Evolutionary conservation across 2,113 vertebrate genomes (phyloP).

Genomic region (Mionectes macconnelli): DNA sequence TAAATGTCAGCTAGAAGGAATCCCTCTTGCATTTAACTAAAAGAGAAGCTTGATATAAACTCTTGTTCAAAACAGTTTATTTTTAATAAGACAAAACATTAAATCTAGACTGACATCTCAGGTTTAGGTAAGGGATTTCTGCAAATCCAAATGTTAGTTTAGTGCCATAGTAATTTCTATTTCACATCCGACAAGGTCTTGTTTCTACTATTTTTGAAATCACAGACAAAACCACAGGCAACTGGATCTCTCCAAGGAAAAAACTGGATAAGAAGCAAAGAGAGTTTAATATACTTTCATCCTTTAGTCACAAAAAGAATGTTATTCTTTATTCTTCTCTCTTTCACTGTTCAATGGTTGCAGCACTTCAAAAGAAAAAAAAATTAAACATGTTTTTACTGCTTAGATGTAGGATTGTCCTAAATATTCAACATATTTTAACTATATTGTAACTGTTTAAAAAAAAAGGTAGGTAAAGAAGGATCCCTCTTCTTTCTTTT

Average conservation of each 20-base stretch:
- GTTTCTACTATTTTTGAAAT: conserved; percentile 43
- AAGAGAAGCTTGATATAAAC: background rate
- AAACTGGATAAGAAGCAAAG: background rate
- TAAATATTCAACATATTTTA: background rate
- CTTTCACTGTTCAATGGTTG: background rate
- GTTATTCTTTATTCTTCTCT: background rate
- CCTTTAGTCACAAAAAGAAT: background rate
- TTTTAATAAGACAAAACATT: background rate
- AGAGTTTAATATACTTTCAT: conserved; percentile 6
- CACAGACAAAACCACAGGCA: conserved; percentile 47
- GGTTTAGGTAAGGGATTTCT: background rate
- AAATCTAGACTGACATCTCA: background rate
- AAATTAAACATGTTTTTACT: background rate
- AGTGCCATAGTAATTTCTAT: background rate
- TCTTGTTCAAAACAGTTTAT: background rate
- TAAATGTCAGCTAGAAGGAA: background rate
- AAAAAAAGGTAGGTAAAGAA: background rate
- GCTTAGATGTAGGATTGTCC: background rate
- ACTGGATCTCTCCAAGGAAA: conserved; percentile 41
- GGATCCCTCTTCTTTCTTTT: background rate
- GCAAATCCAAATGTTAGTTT: background rate
- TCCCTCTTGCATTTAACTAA: background rate
- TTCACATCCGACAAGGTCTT: background rate
- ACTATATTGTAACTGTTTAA: background rate
- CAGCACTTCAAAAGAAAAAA: background rate